A percentile compares a stretch with the other conserved stretches of the same genome.
Conservation (phyloP, 2,888 invertebrate species). For the Caenorhabditis auriculariae region DNA sequence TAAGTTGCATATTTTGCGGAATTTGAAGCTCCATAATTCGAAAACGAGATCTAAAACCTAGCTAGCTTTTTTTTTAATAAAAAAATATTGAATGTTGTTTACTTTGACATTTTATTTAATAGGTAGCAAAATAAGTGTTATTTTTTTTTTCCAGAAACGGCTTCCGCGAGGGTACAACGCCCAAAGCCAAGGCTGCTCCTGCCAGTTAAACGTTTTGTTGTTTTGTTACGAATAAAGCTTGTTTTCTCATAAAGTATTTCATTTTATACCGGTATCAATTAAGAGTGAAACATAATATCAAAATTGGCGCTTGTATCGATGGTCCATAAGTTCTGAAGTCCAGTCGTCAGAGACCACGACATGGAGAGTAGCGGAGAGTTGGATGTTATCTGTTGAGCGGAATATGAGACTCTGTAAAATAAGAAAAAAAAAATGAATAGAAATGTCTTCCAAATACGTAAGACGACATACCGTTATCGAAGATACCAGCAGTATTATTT, state of each 20-base stretch:
- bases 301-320: conserved; percentile 24
- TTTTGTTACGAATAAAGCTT: conserved; percentile 36
- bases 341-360: conserved; percentile 30
- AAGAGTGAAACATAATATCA: conserved; percentile 1
- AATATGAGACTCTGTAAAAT: conserved; percentile 25
- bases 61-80: no score
- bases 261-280: conserved; percentile 6
- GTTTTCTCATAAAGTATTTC: conserved; percentile 14
- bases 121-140: no score
- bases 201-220: conserved; percentile 40
- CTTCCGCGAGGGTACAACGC: conserved; percentile 62
- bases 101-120: not conserved
- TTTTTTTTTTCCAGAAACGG: conserved; percentile 58
- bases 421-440: no score
- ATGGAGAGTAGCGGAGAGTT: conserved; percentile 26
- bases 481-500: conserved; percentile 18
- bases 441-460: no score
- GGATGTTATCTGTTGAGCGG: conserved; percentile 29
- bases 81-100: no score
- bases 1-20: no score
- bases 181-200: conserved; percentile 47
- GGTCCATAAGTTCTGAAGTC: conserved; percentile 17
- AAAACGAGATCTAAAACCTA: no score
- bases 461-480: conserved; percentile 33
- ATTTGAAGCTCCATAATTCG: no score